Percentiles rank a stretch among this genome's conserved stretches.
These are phyloP conservation scores for Nixonia krombeini DNA, from an alignment of 1,140 invertebrate species.

Conservation along the genomic window DNA sequence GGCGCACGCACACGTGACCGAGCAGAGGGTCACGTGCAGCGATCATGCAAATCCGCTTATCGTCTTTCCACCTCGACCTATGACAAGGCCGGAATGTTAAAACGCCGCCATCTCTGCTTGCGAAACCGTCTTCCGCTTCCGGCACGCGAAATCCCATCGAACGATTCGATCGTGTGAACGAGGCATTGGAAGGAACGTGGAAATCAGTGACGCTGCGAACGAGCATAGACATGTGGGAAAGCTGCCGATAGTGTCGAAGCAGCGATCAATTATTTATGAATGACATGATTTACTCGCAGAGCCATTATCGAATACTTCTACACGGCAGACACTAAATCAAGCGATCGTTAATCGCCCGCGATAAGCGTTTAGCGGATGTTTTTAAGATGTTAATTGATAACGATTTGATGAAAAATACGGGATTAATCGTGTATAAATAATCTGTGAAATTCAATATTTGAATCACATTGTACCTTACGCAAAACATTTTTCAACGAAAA, in stretches of 20 bases:
- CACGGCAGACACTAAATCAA: no score
- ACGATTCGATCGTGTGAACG: conserved; percentile 16
- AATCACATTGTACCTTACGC: no score
- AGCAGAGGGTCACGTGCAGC: conserved; percentile 24
- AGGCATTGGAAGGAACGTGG: conserved; percentile 7
- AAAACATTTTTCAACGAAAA: no score
- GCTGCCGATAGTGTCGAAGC: neutral
- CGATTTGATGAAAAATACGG: no score
- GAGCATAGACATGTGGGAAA: conserved; percentile 6
- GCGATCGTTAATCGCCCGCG: no score
- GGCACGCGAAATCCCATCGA: conserved; percentile 12
- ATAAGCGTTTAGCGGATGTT: no score
- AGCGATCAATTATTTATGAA: neutral
- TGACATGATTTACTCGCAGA: neutral
- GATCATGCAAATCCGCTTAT: conserved; percentile 37
- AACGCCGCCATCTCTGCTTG: conserved; percentile 17
- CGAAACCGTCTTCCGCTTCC: conserved; percentile 17
- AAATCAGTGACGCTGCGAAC: conserved; percentile 17
- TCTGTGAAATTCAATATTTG: no score
- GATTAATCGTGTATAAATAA: no score
- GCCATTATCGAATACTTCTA: no score
- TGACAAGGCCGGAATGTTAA: conserved; percentile 28
- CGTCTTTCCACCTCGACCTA: conserved; percentile 33
- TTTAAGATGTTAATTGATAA: no score
- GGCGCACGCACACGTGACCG: conserved; percentile 2